These are phyloP conservation scores for Archocentrus centrarchus DNA, from an alignment of 2,113 vertebrate species.

Conservation along the genomic window DNA sequence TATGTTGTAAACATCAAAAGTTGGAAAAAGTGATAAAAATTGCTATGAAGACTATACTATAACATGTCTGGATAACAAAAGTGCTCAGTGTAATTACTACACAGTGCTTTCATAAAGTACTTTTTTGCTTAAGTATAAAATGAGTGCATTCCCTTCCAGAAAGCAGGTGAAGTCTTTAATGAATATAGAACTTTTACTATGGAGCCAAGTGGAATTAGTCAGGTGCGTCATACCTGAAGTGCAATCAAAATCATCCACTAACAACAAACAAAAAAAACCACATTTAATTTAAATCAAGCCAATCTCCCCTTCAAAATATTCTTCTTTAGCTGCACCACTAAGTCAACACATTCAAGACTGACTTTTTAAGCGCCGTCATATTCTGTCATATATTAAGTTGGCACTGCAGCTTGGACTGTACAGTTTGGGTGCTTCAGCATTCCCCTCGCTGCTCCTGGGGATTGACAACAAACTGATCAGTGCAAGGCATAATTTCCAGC, in stretches of 20 bases:
- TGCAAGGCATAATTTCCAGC: neutral
- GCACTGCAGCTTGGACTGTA: neutral
- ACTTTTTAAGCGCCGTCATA: neutral
- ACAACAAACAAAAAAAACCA: too few species aligned
- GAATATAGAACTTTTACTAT: too few species aligned
- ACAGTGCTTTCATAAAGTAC: rapidly evolving
- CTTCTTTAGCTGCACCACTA: neutral
- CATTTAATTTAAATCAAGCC: too few species aligned
- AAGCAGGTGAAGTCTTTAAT: too few species aligned
- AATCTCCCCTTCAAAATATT: too few species aligned
- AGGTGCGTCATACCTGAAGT: too few species aligned
- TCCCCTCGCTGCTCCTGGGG: neutral
- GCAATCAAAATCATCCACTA: too few species aligned
- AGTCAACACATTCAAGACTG: neutral
- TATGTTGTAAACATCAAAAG: neutral
- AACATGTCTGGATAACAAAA: neutral
- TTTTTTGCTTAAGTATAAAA: too few species aligned
- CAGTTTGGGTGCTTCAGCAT: neutral
- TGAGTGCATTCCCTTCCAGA: too few species aligned
- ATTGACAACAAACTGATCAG: neutral
- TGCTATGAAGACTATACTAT: neutral
- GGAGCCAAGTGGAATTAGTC: too few species aligned
- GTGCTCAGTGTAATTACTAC: neutral
- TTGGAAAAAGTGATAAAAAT: neutral
- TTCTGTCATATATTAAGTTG: neutral